phyloP scores from a whole-genome alignment of 2,113 vertebrate species.

The Raja brachyura region DNA sequence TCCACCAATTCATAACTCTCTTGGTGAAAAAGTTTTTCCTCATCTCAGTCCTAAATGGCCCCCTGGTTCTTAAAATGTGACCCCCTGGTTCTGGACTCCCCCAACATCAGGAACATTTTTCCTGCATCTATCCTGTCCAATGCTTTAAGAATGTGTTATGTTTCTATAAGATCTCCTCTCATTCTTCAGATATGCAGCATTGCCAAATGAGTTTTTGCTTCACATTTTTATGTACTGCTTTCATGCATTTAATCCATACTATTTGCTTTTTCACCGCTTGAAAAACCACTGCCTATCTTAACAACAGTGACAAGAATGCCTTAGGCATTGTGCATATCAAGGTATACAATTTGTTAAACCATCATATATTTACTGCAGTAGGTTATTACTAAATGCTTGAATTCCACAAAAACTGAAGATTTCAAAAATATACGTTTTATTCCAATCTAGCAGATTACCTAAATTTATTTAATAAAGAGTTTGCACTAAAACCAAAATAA shows the following conservation, averaged over 20 bases:
- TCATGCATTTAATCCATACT: not conserved
- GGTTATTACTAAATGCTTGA: not conserved
- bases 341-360: not conserved
- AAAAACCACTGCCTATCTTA: not conserved
- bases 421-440: not conserved
- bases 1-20: too few relatives aligned
- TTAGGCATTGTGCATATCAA: not conserved
- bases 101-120: too few relatives aligned
- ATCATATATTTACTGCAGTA: not conserved
- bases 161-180: too few relatives aligned
- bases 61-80: too few relatives aligned
- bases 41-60: too few relatives aligned
- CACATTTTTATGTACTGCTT: not conserved
- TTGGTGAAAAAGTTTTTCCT: too few relatives aligned
- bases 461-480: not conserved
- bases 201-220: not conserved
- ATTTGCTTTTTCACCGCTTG: not conserved
- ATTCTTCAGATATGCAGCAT: not conserved
- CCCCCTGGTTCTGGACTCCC: too few relatives aligned
- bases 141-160: too few relatives aligned
- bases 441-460: not conserved
- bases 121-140: too few relatives aligned
- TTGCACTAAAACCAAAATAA: not conserved
- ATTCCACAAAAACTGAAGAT: not conserved
- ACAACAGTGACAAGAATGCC: not conserved